phyloP scores from a whole-genome alignment of 1,140 invertebrate species.

The Sitobion miscanthi region DNA sequence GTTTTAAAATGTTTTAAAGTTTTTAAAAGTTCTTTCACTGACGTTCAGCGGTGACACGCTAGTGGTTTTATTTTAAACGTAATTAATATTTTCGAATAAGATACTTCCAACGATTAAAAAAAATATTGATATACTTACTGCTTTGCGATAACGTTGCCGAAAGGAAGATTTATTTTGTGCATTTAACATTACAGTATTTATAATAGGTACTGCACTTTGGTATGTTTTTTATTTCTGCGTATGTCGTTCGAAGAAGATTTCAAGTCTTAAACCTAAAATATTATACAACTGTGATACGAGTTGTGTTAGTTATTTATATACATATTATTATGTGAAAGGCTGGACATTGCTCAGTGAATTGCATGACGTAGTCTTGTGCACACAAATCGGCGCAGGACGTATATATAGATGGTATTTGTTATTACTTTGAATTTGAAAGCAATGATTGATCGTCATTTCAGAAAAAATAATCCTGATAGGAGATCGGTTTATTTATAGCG shows the following conservation, averaged over 20 bases:
- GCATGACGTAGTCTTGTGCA: neutral
- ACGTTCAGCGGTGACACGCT: no score
- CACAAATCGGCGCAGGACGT: neutral
- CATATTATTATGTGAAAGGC: neutral
- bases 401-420: neutral
- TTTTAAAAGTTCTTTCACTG: neutral
- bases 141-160: no score
- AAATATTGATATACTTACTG: no score
- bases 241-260: neutral
- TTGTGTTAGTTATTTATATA: neutral
- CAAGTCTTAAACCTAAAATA: neutral
- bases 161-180: neutral
- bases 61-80: no score
- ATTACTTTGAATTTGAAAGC: neutral
- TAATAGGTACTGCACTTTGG: no score
- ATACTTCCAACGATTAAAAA: no score
- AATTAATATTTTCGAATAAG: no score
- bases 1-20: neutral
- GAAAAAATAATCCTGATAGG: neutral
- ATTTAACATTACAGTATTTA: neutral
- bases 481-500: neutral
- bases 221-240: neutral
- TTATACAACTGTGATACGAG: neutral
- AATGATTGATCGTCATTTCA: slow-evolving; percentile 1
- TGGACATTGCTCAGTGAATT: neutral